These are phyloP conservation scores for Sacculina carcini DNA, from an alignment of 2,888 invertebrate species.

Conservation along the genomic window DNA sequence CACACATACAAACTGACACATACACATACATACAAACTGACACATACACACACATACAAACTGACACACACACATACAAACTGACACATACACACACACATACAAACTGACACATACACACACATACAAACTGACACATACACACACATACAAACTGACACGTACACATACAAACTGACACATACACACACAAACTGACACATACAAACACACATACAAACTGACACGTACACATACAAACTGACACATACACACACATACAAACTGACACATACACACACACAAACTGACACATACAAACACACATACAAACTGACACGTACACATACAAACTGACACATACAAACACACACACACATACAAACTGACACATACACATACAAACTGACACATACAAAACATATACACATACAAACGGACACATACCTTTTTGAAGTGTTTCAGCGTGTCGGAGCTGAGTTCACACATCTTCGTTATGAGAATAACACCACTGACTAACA, in stretches of 20 bases:
- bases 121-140: background rate
- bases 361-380: background rate
- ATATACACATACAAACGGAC: no score
- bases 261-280: background rate
- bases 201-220: background rate
- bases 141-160: background rate
- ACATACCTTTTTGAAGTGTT: conserved; percentile 91
- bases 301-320: background rate
- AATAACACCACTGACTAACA: conserved; percentile 88
- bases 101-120: background rate
- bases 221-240: background rate
- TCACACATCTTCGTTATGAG: conserved; percentile 99
- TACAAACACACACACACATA: background rate
- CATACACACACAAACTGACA: background rate
- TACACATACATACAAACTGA: background rate
- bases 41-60: background rate
- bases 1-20: background rate
- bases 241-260: background rate
- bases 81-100: background rate
- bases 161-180: background rate
- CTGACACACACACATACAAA: background rate
- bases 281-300: background rate
- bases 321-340: background rate
- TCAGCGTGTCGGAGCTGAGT: conserved; percentile 81
- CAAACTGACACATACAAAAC: conserved; percentile 1